These are phyloP conservation scores for Ashinkailepas kermadecensis DNA, from an alignment of 2,888 invertebrate species.

Conservation along the genomic window DNA sequence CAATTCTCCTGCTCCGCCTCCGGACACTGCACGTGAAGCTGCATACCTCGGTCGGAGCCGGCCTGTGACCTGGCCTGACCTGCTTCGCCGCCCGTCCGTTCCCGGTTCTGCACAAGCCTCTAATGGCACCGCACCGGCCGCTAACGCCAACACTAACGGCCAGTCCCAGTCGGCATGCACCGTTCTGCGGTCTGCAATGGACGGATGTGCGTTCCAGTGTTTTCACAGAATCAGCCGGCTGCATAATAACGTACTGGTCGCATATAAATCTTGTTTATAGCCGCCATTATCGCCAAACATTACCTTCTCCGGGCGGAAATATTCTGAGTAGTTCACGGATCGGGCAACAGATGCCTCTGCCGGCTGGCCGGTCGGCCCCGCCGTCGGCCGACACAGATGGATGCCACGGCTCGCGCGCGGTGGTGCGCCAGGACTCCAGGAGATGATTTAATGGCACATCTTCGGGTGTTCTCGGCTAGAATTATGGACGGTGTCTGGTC, in stretches of 20 bases:
- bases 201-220: constrained; percentile 18
- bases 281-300: constrained; percentile 12
- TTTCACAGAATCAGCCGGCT: background rate
- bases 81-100: too few relatives aligned
- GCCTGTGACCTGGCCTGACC: too few relatives aligned
- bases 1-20: too few relatives aligned
- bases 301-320: constrained; percentile 3
- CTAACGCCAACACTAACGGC: background rate
- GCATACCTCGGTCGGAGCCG: too few relatives aligned
- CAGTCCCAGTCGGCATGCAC: background rate
- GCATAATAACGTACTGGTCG: background rate
- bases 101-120: too few relatives aligned
- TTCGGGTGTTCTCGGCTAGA: background rate
- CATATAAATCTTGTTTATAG: background rate
- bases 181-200: background rate
- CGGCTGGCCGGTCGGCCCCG: background rate
- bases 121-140: background rate
- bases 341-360: background rate
- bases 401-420: background rate
- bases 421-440: background rate
- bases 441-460: background rate
- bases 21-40: too few relatives aligned
- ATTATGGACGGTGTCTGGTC: background rate
- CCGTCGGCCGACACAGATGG: background rate
- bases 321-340: background rate